These are phyloP conservation scores for Myodes glareolus DNA, from an alignment of 2,113 vertebrate genomes.

Conservation along the genomic window DNA sequence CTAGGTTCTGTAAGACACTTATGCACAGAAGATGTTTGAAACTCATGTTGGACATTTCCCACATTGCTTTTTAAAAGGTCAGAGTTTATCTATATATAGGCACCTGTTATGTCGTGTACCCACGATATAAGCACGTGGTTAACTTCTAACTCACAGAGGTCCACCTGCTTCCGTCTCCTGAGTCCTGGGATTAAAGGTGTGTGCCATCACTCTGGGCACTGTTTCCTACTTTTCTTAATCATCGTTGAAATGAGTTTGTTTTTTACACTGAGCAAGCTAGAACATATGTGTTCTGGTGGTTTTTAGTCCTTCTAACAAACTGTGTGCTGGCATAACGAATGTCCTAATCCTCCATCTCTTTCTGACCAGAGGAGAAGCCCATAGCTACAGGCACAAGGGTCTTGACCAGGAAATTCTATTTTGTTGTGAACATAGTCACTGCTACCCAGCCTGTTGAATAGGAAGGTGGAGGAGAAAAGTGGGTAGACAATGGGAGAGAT, in stretches of 20 bases:
- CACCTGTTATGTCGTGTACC: neutral
- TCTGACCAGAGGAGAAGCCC: neutral
- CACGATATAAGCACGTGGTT: neutral
- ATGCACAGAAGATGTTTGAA: constrained; percentile 24
- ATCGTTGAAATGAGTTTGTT: neutral
- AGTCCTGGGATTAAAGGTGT: neutral
- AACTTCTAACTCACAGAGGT: neutral
- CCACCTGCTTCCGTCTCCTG: neutral
- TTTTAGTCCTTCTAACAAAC: constrained; percentile 14
- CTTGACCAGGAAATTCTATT: neutral
- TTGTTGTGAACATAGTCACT: constrained; percentile 32
- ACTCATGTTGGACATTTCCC: constrained; percentile 41
- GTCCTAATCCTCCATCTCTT: neutral
- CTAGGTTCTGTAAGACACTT: constrained; percentile 33
- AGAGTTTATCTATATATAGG: neutral
- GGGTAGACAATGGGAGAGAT: neutral
- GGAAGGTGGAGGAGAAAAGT: neutral
- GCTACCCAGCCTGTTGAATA: neutral
- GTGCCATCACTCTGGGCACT: neutral
- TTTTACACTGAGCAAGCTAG: neutral
- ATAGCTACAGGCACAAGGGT: neutral
- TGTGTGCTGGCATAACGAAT: neutral
- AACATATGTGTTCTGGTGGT: neutral
- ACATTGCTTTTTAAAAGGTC: constrained; percentile 19
- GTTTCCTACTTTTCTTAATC: constrained; percentile 32